Conservation (phyloP, 1,140 invertebrate genomes). For the Drosophila pallidifrons region DNA sequence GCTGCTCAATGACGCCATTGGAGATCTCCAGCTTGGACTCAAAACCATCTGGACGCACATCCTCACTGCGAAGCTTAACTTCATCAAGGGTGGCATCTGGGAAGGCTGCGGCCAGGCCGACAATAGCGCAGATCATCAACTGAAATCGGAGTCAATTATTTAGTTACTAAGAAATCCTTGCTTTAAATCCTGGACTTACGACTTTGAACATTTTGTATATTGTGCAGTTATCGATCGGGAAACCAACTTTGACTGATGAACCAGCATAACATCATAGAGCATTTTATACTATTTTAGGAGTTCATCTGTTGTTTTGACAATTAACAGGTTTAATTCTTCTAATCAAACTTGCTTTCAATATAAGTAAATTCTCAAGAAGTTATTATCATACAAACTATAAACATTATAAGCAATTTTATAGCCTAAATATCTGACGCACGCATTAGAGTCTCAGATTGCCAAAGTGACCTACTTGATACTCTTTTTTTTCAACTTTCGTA, state of each 20-base stretch:
- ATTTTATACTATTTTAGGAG: conserved; percentile 50
- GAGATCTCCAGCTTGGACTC: conserved; percentile 85
- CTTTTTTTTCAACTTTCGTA: no score
- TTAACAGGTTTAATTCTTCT: no score
- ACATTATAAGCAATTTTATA: no score
- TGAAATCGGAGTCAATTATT: conserved; percentile 10
- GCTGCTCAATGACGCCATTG: conserved; percentile 85
- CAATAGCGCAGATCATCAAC: conserved; percentile 60
- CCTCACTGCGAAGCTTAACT: conserved; percentile 25
- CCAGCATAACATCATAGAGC: background rate
- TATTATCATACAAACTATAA: no score
- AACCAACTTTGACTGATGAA: conserved; percentile 69
- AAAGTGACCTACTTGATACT: no score
- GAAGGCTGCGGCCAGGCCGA: conserved; percentile 57
- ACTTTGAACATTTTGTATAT: conserved; percentile 71
- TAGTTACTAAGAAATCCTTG: no score
- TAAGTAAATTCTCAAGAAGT: no score
- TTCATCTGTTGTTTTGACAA: no score
- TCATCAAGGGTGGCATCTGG: conserved; percentile 38
- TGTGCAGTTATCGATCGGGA: conserved; percentile 47
- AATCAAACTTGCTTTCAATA: no score
- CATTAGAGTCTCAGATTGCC: no score
- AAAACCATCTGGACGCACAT: conserved; percentile 63
- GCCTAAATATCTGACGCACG: no score
- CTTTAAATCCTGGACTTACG: conserved; percentile 53